Conservation (phyloP, 2,113 vertebrate genomes). For the Corythaeola cristata region DNA sequence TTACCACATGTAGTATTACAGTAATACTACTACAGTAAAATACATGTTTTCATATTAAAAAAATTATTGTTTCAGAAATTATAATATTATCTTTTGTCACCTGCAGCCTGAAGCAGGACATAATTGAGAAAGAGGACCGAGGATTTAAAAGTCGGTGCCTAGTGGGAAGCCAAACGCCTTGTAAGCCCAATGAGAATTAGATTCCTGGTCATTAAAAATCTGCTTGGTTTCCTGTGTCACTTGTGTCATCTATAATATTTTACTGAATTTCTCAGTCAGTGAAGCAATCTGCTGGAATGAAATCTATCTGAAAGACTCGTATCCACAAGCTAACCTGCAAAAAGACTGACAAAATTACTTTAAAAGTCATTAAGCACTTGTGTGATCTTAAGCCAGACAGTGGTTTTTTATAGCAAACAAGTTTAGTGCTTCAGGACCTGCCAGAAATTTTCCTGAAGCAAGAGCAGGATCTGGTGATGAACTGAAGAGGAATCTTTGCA, state of each 20-base stretch:
- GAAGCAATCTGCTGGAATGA: neutral
- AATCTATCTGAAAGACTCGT: neutral
- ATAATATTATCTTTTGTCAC: neutral
- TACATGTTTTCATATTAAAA: neutral
- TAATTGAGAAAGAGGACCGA: neutral
- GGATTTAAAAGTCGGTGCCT: neutral
- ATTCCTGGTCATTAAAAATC: neutral
- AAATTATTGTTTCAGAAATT: neutral
- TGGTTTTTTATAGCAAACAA: neutral
- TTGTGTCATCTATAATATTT: neutral
- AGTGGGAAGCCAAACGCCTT: neutral
- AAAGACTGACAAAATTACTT: neutral
- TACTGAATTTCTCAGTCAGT: neutral
- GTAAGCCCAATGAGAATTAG: neutral
- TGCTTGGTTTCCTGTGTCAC: neutral
- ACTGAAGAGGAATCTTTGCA: neutral
- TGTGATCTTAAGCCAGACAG: neutral
- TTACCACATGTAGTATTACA: neutral
- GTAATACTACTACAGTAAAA: neutral
- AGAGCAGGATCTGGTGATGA: neutral
- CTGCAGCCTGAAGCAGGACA: neutral
- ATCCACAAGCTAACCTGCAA: neutral
- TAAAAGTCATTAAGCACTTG: neutral
- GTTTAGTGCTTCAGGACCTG: neutral
- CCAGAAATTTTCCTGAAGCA: neutral